Evolutionary conservation across 2,888 invertebrate species (phyloP).

Genomic region (Pycnomerus fuliginosus): DNA sequence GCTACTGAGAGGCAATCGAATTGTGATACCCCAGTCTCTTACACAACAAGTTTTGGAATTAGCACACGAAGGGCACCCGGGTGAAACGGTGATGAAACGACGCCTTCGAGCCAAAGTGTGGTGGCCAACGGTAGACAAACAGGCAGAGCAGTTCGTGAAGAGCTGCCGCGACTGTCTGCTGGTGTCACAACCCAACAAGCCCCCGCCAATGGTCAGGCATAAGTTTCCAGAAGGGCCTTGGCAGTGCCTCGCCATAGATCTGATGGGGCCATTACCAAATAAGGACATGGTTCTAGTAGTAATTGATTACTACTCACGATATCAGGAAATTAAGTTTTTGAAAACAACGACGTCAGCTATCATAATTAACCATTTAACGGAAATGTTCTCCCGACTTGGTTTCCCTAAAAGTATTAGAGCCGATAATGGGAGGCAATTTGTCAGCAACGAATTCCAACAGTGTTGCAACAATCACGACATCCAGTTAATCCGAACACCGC

Average conservation of each 20-base stretch:
- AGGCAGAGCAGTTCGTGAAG: conserved; percentile 23
- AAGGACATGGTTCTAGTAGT: conserved; percentile 22
- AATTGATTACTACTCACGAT: conserved; percentile 23
- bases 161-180: conserved; percentile 24
- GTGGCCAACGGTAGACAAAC: conserved; percentile 28
- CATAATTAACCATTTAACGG: conserved; percentile 15
- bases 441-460: conserved; percentile 22
- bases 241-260: conserved; percentile 29
- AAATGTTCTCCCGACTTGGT: conserved; percentile 14
- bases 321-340: conserved; percentile 21
- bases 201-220: conserved; percentile 25
- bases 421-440: conserved; percentile 26
- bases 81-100: conserved; percentile 31
- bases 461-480: conserved; percentile 19
- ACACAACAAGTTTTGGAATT: not conserved
- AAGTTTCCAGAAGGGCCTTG: conserved; percentile 26
- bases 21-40: conserved; percentile 27
- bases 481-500: conserved; percentile 17
- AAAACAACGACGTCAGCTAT: conserved; percentile 11
- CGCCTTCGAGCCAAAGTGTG: conserved; percentile 29
- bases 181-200: conserved; percentile 22
- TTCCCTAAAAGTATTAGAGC: conserved; percentile 11
- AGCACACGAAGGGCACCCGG: conserved; percentile 33
- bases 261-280: conserved; percentile 29
- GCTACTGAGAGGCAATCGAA: conserved; percentile 24